Evolutionary conservation across 2,888 invertebrate genomes (phyloP).

Genomic region (Augiades crinisus): DNA sequence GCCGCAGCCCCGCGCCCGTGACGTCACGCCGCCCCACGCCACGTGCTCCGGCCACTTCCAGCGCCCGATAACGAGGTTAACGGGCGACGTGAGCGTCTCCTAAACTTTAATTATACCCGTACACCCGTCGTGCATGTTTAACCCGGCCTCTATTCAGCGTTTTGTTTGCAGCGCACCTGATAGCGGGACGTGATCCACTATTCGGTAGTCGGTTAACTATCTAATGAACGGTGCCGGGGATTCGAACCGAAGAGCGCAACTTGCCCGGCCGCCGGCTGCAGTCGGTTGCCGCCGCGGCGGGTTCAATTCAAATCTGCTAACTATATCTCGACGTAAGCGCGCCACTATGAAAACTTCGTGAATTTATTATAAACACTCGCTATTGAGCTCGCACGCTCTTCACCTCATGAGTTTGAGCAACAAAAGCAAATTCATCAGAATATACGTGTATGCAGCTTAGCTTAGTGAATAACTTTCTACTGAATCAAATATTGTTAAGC

Average conservation of each 20-base stretch:
- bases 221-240: slow-evolving; percentile 61
- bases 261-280: slow-evolving; percentile 41
- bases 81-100: slow-evolving; percentile 82
- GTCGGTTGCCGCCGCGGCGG: slow-evolving; percentile 29
- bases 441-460: slow-evolving; percentile 20
- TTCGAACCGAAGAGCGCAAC: slow-evolving; percentile 41
- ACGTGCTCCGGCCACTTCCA: no score
- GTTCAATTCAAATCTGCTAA: slow-evolving; percentile 53
- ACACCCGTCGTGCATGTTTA: slow-evolving; percentile 80
- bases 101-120: slow-evolving; percentile 82
- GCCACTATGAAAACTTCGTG: slow-evolving; percentile 40
- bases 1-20: slow-evolving; percentile 61
- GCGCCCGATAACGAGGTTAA: slow-evolving; percentile 82
- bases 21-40: slow-evolving; percentile 79
- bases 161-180: slow-evolving; percentile 77
- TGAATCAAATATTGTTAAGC: slow-evolving; percentile 21
- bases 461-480: slow-evolving; percentile 22
- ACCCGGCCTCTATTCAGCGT: slow-evolving; percentile 75
- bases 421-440: slow-evolving; percentile 28
- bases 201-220: slow-evolving; percentile 59
- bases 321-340: slow-evolving; percentile 50
- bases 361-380: slow-evolving; percentile 42
- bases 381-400: slow-evolving; percentile 36
- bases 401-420: slow-evolving; percentile 32
- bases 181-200: slow-evolving; percentile 66